These are phyloP conservation scores for Syrista parreyssii DNA, from an alignment of 2,888 invertebrate genomes.

Conservation along the genomic window DNA sequence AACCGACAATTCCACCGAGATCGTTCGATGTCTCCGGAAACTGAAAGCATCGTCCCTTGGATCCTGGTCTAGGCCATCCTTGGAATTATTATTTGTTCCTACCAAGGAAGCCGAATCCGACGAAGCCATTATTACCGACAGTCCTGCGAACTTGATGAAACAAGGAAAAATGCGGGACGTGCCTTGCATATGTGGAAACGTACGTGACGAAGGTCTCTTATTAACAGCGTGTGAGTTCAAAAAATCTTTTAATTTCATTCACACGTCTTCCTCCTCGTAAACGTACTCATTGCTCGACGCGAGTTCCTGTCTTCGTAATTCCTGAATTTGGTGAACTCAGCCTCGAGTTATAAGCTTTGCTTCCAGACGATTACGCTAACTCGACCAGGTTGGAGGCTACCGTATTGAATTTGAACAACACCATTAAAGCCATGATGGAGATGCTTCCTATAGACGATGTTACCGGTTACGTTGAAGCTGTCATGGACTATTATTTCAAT, in stretches of 20 bases:
- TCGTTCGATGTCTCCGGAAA: constrained; percentile 34
- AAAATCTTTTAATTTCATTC: no score
- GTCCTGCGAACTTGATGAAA: constrained; percentile 25
- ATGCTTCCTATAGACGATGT: no score
- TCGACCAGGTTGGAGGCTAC: no score
- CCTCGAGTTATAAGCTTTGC: no score
- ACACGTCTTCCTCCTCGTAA: no score
- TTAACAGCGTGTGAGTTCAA: background rate
- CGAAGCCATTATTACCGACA: constrained; percentile 35
- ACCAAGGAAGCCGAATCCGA: constrained; percentile 33
- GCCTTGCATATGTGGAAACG: constrained; percentile 34
- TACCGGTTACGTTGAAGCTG: background rate
- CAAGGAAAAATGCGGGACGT: constrained; percentile 26
- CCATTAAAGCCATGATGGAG: no score
- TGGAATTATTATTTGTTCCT: constrained; percentile 2
- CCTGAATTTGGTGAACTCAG: no score
- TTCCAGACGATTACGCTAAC: no score
- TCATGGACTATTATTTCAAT: background rate
- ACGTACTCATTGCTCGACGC: no score
- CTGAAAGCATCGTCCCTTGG: background rate
- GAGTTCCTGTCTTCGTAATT: no score
- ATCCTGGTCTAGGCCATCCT: accelerated
- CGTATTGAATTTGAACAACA: no score
- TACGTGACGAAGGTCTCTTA: constrained; percentile 36
- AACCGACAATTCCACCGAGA: constrained; percentile 20